phyloP scores from a whole-genome alignment of 1,140 invertebrate genomes.

The Pemphigus obesinymphae region DNA sequence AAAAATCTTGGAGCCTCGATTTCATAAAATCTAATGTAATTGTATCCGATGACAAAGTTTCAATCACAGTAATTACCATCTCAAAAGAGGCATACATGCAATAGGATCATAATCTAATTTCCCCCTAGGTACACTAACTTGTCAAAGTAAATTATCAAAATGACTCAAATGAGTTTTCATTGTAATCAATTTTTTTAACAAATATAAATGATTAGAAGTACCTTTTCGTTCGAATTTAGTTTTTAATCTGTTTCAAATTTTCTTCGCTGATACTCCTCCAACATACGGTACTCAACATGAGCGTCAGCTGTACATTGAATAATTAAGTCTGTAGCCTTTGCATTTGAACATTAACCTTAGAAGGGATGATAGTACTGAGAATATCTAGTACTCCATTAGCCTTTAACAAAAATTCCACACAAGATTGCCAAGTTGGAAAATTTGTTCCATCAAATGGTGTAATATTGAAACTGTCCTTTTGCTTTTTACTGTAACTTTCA shows the following conservation, averaged over 20 bases:
- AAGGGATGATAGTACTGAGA: not conserved
- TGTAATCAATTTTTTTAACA: constrained; percentile 13
- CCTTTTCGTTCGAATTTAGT: not conserved
- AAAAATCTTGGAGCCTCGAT: not conserved
- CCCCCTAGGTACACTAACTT: not conserved
- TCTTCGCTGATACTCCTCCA: not conserved
- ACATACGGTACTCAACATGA: too few relatives aligned
- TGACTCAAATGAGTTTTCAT: not conserved
- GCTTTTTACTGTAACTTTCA: too few relatives aligned
- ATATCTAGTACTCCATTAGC: not conserved
- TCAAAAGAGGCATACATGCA: not conserved
- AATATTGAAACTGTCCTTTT: not conserved
- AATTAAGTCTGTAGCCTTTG: not conserved
- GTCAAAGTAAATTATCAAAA: not conserved
- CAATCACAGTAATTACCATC: not conserved
- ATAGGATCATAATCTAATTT: not conserved
- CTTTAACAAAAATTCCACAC: not conserved
- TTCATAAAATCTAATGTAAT: not conserved
- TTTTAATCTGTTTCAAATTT: not conserved
- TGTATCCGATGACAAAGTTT: not conserved
- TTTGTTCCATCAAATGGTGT: not conserved
- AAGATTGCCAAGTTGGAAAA: not conserved
- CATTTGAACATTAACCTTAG: not conserved
- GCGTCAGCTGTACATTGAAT: not conserved
- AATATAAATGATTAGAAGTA: constrained; percentile 7